A percentile compares a stretch with the other conserved stretches of the same genome.
phyloP scores from a whole-genome alignment of 1,140 invertebrate species.

The Maniola jurtina region DNA sequence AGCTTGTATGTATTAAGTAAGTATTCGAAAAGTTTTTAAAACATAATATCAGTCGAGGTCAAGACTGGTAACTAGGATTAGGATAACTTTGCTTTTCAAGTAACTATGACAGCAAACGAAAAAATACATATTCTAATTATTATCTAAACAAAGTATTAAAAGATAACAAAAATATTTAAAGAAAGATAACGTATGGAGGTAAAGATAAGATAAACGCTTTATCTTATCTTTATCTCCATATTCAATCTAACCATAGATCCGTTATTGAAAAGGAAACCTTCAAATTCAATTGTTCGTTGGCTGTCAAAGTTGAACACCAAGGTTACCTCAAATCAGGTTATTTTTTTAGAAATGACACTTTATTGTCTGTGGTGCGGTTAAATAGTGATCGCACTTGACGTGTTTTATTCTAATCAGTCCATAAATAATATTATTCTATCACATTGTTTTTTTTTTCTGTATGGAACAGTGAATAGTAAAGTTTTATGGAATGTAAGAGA shows the following conservation, averaged over 20 bases:
- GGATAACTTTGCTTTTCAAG: not conserved
- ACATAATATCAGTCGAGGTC: constrained; percentile 9
- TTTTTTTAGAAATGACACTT: constrained; percentile 16
- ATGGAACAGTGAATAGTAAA: not conserved
- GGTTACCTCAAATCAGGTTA: not conserved
- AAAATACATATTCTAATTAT: not conserved
- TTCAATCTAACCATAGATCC: too few relatives aligned
- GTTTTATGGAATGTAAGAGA: not conserved
- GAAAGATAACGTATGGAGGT: too few relatives aligned
- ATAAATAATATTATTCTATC: constrained; percentile 2
- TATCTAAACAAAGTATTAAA: too few relatives aligned
- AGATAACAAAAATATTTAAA: too few relatives aligned
- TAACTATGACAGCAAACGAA: not conserved
- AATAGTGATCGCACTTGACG: constrained; percentile 20
- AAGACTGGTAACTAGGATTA: constrained; percentile 4
- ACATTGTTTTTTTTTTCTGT: not conserved
- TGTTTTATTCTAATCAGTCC: constrained; percentile 8
- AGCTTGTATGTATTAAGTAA: not conserved
- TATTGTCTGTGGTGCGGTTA: constrained; percentile 23
- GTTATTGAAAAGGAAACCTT: too few relatives aligned
- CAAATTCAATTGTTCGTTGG: too few relatives aligned
- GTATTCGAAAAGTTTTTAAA: constrained; percentile 3
- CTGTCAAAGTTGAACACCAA: too few relatives aligned
- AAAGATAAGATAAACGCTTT: too few relatives aligned
- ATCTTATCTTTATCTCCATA: too few relatives aligned